Conservation (phyloP, 1,140 invertebrate genomes). For the Drosophila malerkotliana region DNA sequence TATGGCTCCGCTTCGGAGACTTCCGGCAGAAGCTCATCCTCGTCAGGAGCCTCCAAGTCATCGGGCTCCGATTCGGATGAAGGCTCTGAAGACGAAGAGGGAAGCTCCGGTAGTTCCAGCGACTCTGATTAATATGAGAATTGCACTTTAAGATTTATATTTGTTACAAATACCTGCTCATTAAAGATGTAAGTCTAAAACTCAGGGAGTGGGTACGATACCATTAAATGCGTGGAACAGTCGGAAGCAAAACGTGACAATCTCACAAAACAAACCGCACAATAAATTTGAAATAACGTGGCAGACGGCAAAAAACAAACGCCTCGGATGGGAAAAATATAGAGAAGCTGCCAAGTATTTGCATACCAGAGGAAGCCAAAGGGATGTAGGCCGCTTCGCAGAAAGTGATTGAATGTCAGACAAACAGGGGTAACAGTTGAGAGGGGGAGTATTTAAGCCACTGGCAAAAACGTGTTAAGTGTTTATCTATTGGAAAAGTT, state of each 20-base stretch:
- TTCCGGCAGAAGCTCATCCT: background rate
- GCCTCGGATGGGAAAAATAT: slow-evolving; percentile 43
- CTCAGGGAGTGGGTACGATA: background rate
- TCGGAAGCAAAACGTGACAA: slow-evolving; percentile 70
- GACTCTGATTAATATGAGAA: slow-evolving; percentile 30
- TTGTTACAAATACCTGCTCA: background rate
- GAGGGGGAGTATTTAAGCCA: slow-evolving; percentile 54
- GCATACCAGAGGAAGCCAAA: slow-evolving; percentile 59
- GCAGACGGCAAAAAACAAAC: slow-evolving; percentile 35
- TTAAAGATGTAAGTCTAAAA: slow-evolving; percentile 13
- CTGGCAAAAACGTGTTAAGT: slow-evolving; percentile 75
- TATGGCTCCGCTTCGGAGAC: background rate
- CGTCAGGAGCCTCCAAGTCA: background rate
- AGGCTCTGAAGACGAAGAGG: background rate
- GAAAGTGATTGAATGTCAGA: slow-evolving; percentile 63
- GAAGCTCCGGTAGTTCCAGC: slow-evolving; percentile 6
- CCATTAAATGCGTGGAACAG: slow-evolving; percentile 49
- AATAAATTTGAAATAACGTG: slow-evolving; percentile 65
- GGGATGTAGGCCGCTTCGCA: slow-evolving; percentile 17
- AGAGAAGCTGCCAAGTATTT: slow-evolving; percentile 59
- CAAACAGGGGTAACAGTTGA: slow-evolving; percentile 30
- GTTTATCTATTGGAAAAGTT: slow-evolving; percentile 75
- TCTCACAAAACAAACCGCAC: slow-evolving; percentile 68
- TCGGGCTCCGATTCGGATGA: background rate
- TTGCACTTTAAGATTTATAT: background rate